Base-by-base conservation (phyloP, 2,888 invertebrate genomes). In the Suillia variegata region DNA sequence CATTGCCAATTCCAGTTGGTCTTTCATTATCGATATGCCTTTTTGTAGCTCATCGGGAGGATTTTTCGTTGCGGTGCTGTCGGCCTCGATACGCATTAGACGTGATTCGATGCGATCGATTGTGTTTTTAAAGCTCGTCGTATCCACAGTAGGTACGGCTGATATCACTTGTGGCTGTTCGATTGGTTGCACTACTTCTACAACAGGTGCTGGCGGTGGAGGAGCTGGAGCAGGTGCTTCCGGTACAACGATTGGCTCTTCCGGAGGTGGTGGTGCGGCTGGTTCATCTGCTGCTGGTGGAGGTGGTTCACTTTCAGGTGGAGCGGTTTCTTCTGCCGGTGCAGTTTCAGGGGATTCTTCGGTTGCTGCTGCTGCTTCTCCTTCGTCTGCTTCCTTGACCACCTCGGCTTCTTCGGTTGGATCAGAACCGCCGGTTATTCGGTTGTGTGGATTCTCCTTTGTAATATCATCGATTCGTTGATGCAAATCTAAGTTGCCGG, bases 1-100 rank as follows among this genome's bases (percentile, higher is more conserved):
- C 63, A 78, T 76, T 6, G 70, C 66, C 21, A 77, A 52, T 48
- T 70, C 70, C 1, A 79, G 18, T 22, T 78, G 76, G 0, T 68
- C 64, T 4, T 65, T 67, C 52, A 79, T 59, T 4, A 56, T 52
- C 20, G 56, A 22, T 0, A 69, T 38, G 13, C 67, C 72, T 18
- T 24, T 45, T 5, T 62, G 51, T 34, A 72, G 17, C 26, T 67
- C 68, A n/a, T 65, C 12, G 1, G 55, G 42, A 13, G 31, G 50
- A 8, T n/a, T n/a, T 45, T 17, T 1, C 24, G 34, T 6, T 49
- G 45, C 15, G 42, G 49, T 26, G 22, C 31, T 1, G 31, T 5
- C 31, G 31, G 6, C 31, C 31, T 31, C 31, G 12, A 31, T 31
- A 12, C 53, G n/a, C 47, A 34, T 12, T 55, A 34, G 2, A 42